These are phyloP conservation scores for Troides oblongomaculatus DNA, from an alignment of 2,888 invertebrate species.

Conservation along the genomic window DNA sequence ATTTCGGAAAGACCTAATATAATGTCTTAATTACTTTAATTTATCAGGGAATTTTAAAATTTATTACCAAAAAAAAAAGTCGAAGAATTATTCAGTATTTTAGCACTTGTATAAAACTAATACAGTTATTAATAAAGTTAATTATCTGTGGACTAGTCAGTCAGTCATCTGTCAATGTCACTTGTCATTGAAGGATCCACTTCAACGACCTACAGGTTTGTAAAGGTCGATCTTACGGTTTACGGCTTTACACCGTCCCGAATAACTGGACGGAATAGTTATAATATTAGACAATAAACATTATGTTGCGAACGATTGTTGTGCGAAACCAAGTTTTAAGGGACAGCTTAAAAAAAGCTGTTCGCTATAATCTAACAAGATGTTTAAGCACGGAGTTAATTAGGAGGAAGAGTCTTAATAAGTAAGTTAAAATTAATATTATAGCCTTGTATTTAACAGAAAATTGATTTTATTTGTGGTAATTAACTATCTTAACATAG, in stretches of 20 bases:
- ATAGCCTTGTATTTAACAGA: slow-evolving; percentile 30
- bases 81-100: too few relatives aligned
- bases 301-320: slow-evolving; percentile 88
- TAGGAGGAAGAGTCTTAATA: slow-evolving; percentile 81
- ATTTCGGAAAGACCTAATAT: too few relatives aligned
- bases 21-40: too few relatives aligned
- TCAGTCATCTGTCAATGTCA: slow-evolving; percentile 31
- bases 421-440: slow-evolving; percentile 65
- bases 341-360: slow-evolving; percentile 80
- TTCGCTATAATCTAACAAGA: slow-evolving; percentile 80
- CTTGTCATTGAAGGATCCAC: slow-evolving; percentile 32
- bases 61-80: too few relatives aligned
- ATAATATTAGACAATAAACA: slow-evolving; percentile 46
- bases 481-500: slow-evolving; percentile 6
- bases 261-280: slow-evolving; percentile 64
- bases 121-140: too few relatives aligned
- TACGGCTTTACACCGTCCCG: slow-evolving; percentile 62
- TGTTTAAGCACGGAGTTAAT: slow-evolving; percentile 81
- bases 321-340: slow-evolving; percentile 85
- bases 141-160: background rate
- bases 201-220: slow-evolving; percentile 70
- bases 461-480: background rate
- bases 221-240: slow-evolving; percentile 71
- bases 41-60: too few relatives aligned
- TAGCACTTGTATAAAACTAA: too few relatives aligned